Evolutionary conservation across 2,888 invertebrate species (phyloP).

Genomic region (Pyrocoelia pectoralis): DNA sequence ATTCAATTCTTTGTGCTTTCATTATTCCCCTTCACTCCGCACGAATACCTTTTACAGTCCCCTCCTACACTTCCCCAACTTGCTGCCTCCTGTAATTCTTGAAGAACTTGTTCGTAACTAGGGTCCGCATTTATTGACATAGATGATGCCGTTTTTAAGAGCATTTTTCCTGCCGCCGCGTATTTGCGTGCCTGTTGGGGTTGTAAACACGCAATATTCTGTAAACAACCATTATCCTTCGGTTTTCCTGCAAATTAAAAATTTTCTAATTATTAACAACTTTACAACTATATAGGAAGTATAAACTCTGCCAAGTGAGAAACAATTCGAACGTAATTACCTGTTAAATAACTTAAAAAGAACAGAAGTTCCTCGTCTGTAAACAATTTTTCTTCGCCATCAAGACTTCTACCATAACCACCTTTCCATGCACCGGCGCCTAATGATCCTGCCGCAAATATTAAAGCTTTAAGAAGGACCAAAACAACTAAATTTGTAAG

Average conservation of each 20-base stretch:
- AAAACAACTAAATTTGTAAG: conserved; percentile 82
- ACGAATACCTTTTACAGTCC: conserved; percentile 50
- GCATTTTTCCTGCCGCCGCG: conserved; percentile 77
- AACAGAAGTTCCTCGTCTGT: conserved; percentile 77
- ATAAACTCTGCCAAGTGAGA: background rate
- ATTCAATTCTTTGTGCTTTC: conserved; percentile 7
- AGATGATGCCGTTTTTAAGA: conserved; percentile 75
- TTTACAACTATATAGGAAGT: background rate
- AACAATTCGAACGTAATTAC: conserved; percentile 39
- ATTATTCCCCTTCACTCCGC: conserved; percentile 37
- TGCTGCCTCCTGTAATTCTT: conserved; percentile 54
- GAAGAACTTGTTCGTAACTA: conserved; percentile 63
- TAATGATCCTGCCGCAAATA: conserved; percentile 81
- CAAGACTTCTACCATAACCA: conserved; percentile 66
- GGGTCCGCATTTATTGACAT: conserved; percentile 59
- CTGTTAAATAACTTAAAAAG: conserved; percentile 73
- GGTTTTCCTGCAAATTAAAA: conserved; percentile 61
- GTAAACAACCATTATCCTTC: conserved; percentile 75
- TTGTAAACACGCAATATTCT: conserved; percentile 77
- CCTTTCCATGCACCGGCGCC: conserved; percentile 74
- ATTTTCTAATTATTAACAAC: background rate
- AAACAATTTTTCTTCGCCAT: conserved; percentile 62
- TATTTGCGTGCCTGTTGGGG: conserved; percentile 78
- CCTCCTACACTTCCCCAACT: conserved; percentile 52
- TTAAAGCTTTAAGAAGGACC: conserved; percentile 80